Conservation (phyloP, 53 echinoderm and acorn worm genomes). For the Zoroaster sp. region DNA sequence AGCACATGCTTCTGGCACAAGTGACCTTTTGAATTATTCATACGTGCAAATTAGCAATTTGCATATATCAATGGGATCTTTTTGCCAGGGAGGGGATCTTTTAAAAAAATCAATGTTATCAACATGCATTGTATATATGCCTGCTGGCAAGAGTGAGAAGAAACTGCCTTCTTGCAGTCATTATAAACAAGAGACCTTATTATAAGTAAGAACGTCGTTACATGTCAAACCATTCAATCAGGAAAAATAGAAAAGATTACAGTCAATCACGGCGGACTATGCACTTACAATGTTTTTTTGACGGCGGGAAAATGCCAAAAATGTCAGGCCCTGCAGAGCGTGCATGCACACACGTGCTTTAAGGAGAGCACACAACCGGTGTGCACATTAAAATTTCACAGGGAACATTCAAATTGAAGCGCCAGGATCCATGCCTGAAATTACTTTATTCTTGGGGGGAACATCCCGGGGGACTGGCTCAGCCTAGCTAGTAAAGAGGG, state of each 20-base stretch:
- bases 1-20: no score
- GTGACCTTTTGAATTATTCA: no score
- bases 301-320: neutral
- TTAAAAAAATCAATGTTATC: no score
- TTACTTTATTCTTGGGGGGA: constrained; percentile 1
- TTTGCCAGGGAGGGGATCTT: no score
- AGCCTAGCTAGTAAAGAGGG: neutral
- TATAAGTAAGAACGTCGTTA: neutral
- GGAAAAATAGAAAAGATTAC: neutral
- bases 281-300: neutral
- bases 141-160: neutral
- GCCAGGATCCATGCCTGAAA: constrained; percentile 16
- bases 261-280: neutral
- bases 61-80: no score
- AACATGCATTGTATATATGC: no score
- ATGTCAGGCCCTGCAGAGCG: neutral
- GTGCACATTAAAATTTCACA: neutral
- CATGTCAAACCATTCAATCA: neutral
- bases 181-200: neutral
- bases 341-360: neutral
- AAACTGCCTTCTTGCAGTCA: neutral
- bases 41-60: no score
- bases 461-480: neutral
- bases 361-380: neutral
- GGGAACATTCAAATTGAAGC: neutral